Base-by-base conservation (phyloP, 1,140 invertebrate species). In the Nasonia vitripennis region DNA sequence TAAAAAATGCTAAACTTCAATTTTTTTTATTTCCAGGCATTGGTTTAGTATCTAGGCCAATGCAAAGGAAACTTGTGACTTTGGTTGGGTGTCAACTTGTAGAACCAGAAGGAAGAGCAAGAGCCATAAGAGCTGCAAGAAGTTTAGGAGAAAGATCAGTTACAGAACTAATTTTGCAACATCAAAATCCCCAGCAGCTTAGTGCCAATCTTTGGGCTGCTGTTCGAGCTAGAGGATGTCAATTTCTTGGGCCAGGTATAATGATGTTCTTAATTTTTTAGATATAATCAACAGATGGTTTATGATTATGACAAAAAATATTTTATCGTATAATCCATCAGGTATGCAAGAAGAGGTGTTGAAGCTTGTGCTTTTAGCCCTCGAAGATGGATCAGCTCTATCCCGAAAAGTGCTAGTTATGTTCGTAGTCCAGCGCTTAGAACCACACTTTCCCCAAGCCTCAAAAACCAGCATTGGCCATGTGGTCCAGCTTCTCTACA, bases 381-480 rank as follows among this genome's bases (percentile, higher is more conserved):
- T 99, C 48, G 98, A 99, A 93, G 98, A 99, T 94, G 99, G 99
- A 7, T 98, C 98, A 6, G 97, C 98, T n/a, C 94, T 99, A 85
- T 99, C 98, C 0, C 94, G 99, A 84, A 99, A 99, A 94, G 98
- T 99, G 37, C 94, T 99, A 87, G 99, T 99, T 68, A 98, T 99
- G 96, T 99, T 99, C 95, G 98, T 99, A 70, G 99, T 99, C 67
- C 98, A 99, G 94, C 95, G 98, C 90, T 94, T 99, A 83, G 97
- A 98, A 91, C 96, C 97, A 62, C 97, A 98, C 92, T 99, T 99
- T 94, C 98, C 98, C 6, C 98, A 99, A 94, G 98, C 98, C 73
- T 99, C 98, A 7, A 99, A 99, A 94, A 99, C 98, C 10, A 98
- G 98, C 90, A 99, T 99, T 90, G 99, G 99, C 3, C 99, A 99